phyloP scores from a whole-genome alignment of 2,113 vertebrate genomes.

The Hassar affinis region DNA sequence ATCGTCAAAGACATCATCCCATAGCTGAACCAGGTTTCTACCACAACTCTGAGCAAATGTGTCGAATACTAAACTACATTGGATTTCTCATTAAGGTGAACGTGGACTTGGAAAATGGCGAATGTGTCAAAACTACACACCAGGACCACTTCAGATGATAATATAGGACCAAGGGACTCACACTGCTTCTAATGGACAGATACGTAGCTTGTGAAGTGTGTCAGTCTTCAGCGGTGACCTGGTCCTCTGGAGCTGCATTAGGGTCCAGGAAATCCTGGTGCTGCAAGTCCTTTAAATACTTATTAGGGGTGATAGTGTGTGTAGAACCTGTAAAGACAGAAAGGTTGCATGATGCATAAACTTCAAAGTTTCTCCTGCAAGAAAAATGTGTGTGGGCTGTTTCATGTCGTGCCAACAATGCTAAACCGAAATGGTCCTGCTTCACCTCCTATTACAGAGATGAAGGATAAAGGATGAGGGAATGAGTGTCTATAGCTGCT shows the following conservation, averaged over 20 bases:
- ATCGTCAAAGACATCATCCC: too few species aligned
- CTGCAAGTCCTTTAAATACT: slow-evolving; percentile 96
- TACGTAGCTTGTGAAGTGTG: not conserved
- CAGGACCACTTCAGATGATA: not conserved
- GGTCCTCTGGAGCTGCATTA: slow-evolving; percentile 85
- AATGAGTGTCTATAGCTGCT: not conserved
- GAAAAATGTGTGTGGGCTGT: not conserved
- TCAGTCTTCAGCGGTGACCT: slow-evolving; percentile 82
- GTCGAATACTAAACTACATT: not conserved
- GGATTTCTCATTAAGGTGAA: not conserved
- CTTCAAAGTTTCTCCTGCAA: not conserved
- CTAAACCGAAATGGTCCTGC: not conserved
- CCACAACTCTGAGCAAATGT: not conserved
- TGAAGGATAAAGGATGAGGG: not conserved
- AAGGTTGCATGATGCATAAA: slow-evolving; percentile 60
- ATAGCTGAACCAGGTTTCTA: not conserved
- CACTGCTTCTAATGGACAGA: not conserved
- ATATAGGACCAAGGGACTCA: not conserved
- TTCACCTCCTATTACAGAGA: not conserved
- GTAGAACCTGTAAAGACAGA: slow-evolving; percentile 88
- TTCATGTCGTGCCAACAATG: not conserved
- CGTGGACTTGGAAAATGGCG: not conserved
- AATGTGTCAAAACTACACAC: too few species aligned
- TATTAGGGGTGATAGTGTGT: slow-evolving; percentile 91
- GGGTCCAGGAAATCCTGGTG: slow-evolving; percentile 98